A percentile compares a stretch with the other conserved stretches of the same genome.
These are phyloP conservation scores for Peromyscus leucopus DNA, from an alignment of 2,113 vertebrate species.

Conservation along the genomic window DNA sequence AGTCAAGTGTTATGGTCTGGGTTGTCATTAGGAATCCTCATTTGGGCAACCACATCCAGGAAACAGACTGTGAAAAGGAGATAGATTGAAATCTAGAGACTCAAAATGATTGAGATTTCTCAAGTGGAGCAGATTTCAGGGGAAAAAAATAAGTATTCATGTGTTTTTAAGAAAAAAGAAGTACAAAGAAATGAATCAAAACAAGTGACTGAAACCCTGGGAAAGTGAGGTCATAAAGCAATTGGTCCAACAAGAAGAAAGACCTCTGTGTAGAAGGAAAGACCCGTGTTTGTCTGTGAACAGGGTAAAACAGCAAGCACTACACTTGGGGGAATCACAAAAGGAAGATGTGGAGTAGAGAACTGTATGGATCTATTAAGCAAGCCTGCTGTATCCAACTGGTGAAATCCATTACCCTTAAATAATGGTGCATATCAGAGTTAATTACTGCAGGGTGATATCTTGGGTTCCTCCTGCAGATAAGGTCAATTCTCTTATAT, in stretches of 20 bases:
- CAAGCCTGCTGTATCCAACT: slow-evolving; percentile 84
- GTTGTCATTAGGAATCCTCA: neutral
- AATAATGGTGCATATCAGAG: slow-evolving; percentile 85
- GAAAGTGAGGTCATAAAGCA: neutral
- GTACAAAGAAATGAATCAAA: neutral
- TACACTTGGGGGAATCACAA: slow-evolving; percentile 74
- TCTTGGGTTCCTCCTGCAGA: slow-evolving; percentile 82
- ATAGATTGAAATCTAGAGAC: neutral
- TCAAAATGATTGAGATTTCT: neutral
- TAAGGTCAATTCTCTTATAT: slow-evolving; percentile 88
- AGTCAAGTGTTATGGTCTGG: neutral
- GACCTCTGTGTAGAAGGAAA: neutral
- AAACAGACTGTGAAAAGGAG: neutral
- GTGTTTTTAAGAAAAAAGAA: neutral
- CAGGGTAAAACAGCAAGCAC: neutral
- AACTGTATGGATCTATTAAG: slow-evolving; percentile 80
- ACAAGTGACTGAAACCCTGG: neutral
- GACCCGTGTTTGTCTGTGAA: neutral
- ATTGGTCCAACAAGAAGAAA: neutral
- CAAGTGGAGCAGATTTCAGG: neutral
- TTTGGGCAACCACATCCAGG: neutral
- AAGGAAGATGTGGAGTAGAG: slow-evolving; percentile 68
- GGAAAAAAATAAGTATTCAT: neutral
- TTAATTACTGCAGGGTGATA: slow-evolving; percentile 87
- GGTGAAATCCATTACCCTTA: slow-evolving; percentile 87